Evolutionary conservation across 2,113 vertebrate species (phyloP).

Genomic region (Cynopterus brachyotis): DNA sequence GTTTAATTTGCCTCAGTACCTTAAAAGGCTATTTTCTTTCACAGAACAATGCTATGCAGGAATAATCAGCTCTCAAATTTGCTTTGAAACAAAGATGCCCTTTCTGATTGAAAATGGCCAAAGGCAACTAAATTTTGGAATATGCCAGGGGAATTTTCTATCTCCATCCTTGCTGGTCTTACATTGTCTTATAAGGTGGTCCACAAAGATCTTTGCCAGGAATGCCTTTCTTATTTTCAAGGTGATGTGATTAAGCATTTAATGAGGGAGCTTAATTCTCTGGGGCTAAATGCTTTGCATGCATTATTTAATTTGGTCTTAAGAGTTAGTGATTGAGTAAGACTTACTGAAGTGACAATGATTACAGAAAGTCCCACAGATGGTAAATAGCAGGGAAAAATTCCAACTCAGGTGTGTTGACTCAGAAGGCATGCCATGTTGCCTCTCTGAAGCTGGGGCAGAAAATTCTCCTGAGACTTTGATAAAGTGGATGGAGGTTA

Average conservation of each 20-base stretch:
- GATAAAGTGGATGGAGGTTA: background rate
- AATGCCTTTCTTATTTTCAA: constrained; percentile 12
- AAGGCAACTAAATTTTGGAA: background rate
- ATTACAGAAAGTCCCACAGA: background rate
- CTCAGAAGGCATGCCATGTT: background rate
- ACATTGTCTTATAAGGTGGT: background rate
- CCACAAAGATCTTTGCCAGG: background rate
- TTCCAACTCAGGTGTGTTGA: background rate
- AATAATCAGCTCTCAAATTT: background rate
- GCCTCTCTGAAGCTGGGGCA: background rate
- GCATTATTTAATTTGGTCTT: background rate
- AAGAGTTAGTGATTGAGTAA: background rate
- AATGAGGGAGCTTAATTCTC: background rate
- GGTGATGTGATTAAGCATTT: background rate
- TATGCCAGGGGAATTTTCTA: background rate
- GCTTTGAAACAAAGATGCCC: background rate
- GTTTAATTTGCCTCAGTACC: constrained; percentile 6
- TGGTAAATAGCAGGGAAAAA: background rate
- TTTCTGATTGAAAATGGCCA: background rate
- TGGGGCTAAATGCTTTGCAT: background rate
- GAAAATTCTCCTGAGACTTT: background rate
- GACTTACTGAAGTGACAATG: background rate
- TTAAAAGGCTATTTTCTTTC: background rate
- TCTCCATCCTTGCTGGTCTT: background rate
- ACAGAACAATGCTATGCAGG: background rate